Conservation (phyloP, 2,888 invertebrate genomes). For the Furcula furcula region DNA sequence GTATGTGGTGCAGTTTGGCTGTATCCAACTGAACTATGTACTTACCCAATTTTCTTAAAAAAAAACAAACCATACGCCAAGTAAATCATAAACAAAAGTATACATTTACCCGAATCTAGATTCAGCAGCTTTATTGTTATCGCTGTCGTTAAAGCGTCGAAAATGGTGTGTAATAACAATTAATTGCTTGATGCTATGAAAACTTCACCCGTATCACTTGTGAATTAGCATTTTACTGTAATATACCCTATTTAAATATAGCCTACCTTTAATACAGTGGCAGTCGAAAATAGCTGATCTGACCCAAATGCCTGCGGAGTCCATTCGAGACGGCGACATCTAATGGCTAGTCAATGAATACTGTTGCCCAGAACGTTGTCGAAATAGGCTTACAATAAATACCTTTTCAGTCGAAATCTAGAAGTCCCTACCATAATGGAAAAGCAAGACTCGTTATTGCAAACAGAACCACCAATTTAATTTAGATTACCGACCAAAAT, state of each 20-base stretch:
- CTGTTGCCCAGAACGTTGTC: too few relatives aligned
- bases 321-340: conserved; percentile 3
- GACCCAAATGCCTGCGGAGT: conserved; percentile 18
- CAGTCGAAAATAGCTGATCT: conserved; percentile 10
- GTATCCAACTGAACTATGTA: too few relatives aligned
- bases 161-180: background rate
- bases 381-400: too few relatives aligned
- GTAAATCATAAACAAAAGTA: background rate
- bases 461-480: too few relatives aligned
- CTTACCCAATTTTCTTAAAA: too few relatives aligned
- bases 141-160: background rate
- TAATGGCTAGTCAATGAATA: conserved; percentile 3
- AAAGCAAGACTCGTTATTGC: too few relatives aligned
- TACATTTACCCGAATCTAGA: background rate
- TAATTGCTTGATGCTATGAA: background rate
- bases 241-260: conserved; percentile 9
- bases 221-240: conserved; percentile 6
- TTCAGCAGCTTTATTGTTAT: background rate
- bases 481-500: too few relatives aligned
- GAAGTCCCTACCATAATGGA: too few relatives aligned
- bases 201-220: conserved; percentile 1
- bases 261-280: conserved; percentile 2
- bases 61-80: too few relatives aligned
- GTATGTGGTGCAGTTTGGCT: too few relatives aligned
- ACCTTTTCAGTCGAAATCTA: too few relatives aligned